Conservation (phyloP, 1,140 invertebrate genomes). For the Microplitis demolitor region DNA sequence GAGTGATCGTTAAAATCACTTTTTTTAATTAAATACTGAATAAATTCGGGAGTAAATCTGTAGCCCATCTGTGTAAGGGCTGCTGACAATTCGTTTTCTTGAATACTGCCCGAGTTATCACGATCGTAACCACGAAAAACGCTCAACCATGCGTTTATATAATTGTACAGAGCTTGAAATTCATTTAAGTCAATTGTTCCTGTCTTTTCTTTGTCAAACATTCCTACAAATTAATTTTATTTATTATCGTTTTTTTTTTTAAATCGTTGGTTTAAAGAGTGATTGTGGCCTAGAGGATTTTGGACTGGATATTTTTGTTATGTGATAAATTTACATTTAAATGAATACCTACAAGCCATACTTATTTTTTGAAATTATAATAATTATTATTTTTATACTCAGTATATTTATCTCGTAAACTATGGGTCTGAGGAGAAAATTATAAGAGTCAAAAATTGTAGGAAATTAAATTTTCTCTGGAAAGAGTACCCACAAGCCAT, state of each 20-base stretch:
- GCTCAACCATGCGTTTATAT: slow-evolving; percentile 85
- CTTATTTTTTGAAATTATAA: too few species aligned
- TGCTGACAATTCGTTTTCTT: slow-evolving; percentile 75
- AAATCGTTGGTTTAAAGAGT: not conserved
- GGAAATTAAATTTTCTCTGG: not conserved
- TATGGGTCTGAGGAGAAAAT: not conserved
- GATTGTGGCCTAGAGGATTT: too few species aligned
- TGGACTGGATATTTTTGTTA: too few species aligned
- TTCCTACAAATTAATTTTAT: slow-evolving; percentile 62
- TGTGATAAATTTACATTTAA: too few species aligned
- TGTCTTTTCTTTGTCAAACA: slow-evolving; percentile 86
- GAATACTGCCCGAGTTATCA: slow-evolving; percentile 83
- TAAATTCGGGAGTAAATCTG: slow-evolving; percentile 78
- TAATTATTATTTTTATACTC: too few species aligned
- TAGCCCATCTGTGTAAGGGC: slow-evolving; percentile 90
- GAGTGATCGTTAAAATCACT: slow-evolving; percentile 67
- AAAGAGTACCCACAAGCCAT: too few species aligned
- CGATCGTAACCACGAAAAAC: slow-evolving; percentile 83
- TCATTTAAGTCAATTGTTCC: slow-evolving; percentile 88
- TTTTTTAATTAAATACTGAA: slow-evolving; percentile 73
- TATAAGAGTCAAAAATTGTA: slow-evolving; percentile 16
- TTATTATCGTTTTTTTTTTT: too few species aligned
- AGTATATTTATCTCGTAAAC: too few species aligned
- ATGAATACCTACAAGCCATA: too few species aligned
- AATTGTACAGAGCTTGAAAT: slow-evolving; percentile 86